Evolutionary conservation across 2,888 invertebrate genomes (phyloP), one percentile per base, ranked within the genome.

Genomic region (Lasioglossum malachurum): DNA sequence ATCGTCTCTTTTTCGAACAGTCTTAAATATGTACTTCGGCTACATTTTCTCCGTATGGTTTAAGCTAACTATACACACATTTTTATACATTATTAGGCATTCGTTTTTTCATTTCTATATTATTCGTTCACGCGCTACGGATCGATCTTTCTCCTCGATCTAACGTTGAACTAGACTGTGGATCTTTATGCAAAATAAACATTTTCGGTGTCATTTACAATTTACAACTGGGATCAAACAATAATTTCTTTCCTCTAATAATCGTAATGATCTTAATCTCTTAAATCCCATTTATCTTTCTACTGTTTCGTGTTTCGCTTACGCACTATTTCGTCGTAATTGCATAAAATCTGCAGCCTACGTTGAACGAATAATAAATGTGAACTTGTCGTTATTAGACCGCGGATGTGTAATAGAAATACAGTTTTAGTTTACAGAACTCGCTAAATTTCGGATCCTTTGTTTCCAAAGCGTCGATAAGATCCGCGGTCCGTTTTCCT

Each of bases 61-160:
- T 53, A 75, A 75, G 78, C 75, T 73, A 84, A 76, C 79, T 85
- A 74, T 82, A 82, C 78, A 77, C 67, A 38, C 74, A 78, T 19
- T 76, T 84, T 64, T 82, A 82, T 85, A 84, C 78, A 84, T 23
- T 49, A 79, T 87, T 87, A 87, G 85, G 86, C 87, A 46, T 81
- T 49, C 69, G 73, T 74, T 73, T 64, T 31, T 64, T 27, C 44
- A 35, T 67, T 10, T 72, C 2, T 8, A 67, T 8, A 67, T 67
- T 19, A 19, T 67, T 35, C 35, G 67, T 35, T 67, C 23, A 35
- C 35, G 35, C 67, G 35, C 35, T 35, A 35, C 35, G 35, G 35
- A 35, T 4, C 35, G 35, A 35, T 35, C 35, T 35, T 35, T 35
- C 35, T 35, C 4, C 4, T 35, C 35, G 35, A 16, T 10, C 53